A percentile compares a stretch with the other conserved stretches of the same genome.
Conservation (phyloP, 2,888 invertebrate species). For the Acronicta aceris region DNA sequence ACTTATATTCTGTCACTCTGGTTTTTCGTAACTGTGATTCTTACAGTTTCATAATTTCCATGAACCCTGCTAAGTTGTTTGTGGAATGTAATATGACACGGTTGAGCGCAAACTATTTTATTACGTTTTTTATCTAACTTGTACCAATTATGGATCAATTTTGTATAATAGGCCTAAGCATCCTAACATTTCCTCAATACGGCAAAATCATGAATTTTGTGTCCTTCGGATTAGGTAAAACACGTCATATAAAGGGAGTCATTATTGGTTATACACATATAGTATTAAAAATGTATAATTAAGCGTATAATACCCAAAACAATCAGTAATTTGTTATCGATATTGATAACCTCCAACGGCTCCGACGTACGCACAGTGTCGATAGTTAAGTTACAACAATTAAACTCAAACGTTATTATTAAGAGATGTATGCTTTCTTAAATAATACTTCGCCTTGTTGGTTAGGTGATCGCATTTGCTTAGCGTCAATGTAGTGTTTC, state of each 20-base stretch:
- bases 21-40: too few species aligned
- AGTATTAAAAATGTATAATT: background rate
- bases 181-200: conserved; percentile 24
- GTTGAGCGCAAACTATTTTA: background rate
- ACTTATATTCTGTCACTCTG: too few species aligned
- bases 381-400: too few species aligned
- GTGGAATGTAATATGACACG: background rate
- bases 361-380: too few species aligned
- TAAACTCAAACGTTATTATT: too few species aligned
- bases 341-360: background rate
- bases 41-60: too few species aligned
- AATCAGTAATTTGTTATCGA: background rate
- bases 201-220: conserved; percentile 14
- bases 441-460: too few species aligned
- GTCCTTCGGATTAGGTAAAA: conserved; percentile 16
- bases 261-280: background rate
- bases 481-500: too few species aligned
- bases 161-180: conserved; percentile 15
- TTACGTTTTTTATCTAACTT: conserved; percentile 1
- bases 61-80: too few species aligned
- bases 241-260: background rate
- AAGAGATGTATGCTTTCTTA: too few species aligned
- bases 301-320: background rate
- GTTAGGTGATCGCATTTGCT: too few species aligned
- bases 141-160: conserved; percentile 10